Base-by-base conservation (phyloP, 2,888 invertebrate genomes). In the Dermolepida albohirtum region DNA sequence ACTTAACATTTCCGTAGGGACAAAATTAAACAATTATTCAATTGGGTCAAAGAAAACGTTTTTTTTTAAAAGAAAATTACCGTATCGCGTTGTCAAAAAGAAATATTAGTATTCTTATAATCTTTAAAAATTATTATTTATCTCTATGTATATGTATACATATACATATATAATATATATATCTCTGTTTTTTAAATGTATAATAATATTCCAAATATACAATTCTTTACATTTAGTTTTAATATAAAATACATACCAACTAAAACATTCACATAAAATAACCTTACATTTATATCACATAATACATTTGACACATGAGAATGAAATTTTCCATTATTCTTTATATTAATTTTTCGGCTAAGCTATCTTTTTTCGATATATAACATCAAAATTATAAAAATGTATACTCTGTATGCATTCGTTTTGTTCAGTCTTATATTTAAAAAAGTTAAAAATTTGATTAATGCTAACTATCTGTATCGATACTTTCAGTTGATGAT, bases 231-330 rank as follows among this genome's bases (percentile, higher is more conserved):
- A 68, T 49, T 57, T 59, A 65, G 44, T 50, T 67, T 66, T 63
- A 65, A 70, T 64, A 70, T 67, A 67, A 70, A 70, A 67, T 66
- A 34, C 34, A 34, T 34, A 70, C 50, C 62, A 70, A 70, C 57
- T 51, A 63, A 63, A 69, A 59, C 43, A 34, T 63, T 50, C 41
- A 69, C 59, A 66, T 54, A 65, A 69, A 69, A 69, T 54, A 66
- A 71, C 66, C 63, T 71, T 66, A 69, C 22, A 40, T 55, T 66
- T 68, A 79, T 80, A 81, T 81, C 81, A 81, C 81, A 80, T 79
- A 79, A 79, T 75, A 79, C 77, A 78, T 81, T 81, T 81, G 81
- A 81, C 81, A 81, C 81, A 78, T 79, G 75, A 79, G 79, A 80
- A 79, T 76, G 72, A 70, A 68, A 63, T 49, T 44, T 44, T 57